phyloP scores from a whole-genome alignment of 2,113 vertebrate species.

The Sialia sialis region DNA sequence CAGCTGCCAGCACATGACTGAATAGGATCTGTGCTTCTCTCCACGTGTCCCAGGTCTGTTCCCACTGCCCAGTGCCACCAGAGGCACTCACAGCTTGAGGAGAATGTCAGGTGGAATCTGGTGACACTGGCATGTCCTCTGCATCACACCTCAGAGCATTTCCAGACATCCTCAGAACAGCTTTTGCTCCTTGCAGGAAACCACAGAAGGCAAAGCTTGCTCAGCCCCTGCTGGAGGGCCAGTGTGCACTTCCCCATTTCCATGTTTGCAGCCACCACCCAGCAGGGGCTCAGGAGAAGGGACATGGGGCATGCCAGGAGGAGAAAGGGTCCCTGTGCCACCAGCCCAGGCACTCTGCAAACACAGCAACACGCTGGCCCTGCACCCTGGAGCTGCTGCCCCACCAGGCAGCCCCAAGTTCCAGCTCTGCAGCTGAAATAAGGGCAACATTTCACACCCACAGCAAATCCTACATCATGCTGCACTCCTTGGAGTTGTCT shows the following conservation, averaged over 20 bases:
- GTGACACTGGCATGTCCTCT: background rate
- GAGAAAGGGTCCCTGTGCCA: background rate
- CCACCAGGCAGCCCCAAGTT: rapidly evolving
- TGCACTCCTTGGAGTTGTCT: background rate
- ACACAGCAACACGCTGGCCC: rapidly evolving
- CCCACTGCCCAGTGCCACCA: background rate
- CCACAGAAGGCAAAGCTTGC: background rate
- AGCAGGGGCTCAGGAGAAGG: background rate
- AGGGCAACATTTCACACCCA: background rate
- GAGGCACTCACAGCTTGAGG: background rate
- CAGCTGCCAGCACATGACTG: background rate
- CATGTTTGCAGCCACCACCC: rapidly evolving
- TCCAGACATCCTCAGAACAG: background rate
- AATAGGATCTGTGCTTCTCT: background rate
- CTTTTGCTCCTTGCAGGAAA: background rate
- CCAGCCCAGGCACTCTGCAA: background rate
- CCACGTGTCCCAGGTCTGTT: rapidly evolving
- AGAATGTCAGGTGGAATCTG: background rate
- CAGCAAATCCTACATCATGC: rapidly evolving
- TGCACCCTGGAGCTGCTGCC: background rate
- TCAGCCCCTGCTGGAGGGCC: background rate
- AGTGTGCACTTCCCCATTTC: rapidly evolving
- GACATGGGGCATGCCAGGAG: rapidly evolving
- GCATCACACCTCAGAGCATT: background rate
- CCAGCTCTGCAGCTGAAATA: background rate